phyloP scores from a whole-genome alignment of 2,888 invertebrate genomes.

The Catocala fraxini region DNA sequence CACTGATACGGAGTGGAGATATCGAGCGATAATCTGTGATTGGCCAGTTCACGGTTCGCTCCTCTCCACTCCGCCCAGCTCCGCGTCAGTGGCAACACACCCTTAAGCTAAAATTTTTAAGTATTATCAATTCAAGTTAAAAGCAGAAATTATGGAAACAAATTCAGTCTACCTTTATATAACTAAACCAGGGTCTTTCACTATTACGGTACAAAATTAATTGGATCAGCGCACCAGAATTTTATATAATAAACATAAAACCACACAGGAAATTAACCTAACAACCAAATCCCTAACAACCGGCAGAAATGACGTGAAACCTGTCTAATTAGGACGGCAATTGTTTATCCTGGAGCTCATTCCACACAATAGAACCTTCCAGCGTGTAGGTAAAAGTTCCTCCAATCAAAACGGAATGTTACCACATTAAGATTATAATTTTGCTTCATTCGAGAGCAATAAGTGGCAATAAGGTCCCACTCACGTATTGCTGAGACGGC shows the following conservation, averaged over 20 bases:
- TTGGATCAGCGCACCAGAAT: constrained; percentile 2
- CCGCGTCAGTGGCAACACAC: too few species aligned
- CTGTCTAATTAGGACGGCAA: constrained; percentile 49
- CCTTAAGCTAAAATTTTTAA: too few species aligned
- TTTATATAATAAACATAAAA: constrained; percentile 27
- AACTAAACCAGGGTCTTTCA: neutral
- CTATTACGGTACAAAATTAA: neutral
- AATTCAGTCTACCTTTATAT: neutral
- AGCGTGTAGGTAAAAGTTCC: constrained; percentile 51
- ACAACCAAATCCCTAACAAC: constrained; percentile 33
- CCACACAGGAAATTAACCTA: constrained; percentile 27
- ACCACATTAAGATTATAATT: constrained; percentile 73
- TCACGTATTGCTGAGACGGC: constrained; percentile 75
- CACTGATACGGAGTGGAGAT: too few species aligned
- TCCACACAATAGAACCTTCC: constrained; percentile 49
- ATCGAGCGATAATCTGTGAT: too few species aligned
- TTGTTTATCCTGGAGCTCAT: constrained; percentile 46
- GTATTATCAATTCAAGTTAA: too few species aligned
- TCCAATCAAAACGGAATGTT: constrained; percentile 62
- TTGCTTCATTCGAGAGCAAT: constrained; percentile 76
- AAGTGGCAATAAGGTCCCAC: constrained; percentile 77
- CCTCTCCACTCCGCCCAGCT: too few species aligned
- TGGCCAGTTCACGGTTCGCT: too few species aligned
- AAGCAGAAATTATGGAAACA: too few species aligned
- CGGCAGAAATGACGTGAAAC: constrained; percentile 44